These are phyloP conservation scores for Sebastes oblongus DNA, from an alignment of 2,797 vertebrate species.

Conservation along the genomic window DNA sequence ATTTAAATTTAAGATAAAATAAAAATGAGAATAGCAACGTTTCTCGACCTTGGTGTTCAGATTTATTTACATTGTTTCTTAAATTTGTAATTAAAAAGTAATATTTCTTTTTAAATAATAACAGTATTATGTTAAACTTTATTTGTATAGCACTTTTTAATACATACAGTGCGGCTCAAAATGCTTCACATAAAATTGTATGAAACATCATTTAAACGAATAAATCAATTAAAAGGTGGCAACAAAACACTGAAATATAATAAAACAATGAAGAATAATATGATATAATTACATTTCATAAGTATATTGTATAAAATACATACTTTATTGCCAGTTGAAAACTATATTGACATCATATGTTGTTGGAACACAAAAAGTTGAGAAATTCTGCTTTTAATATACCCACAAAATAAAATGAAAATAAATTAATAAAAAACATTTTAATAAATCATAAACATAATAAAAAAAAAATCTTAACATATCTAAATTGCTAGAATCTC, in stretches of 20 bases:
- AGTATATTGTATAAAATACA: background rate
- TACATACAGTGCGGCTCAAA: background rate
- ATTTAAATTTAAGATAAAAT: background rate
- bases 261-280: background rate
- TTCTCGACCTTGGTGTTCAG: background rate
- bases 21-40: background rate
- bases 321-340: background rate
- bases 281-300: background rate
- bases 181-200: background rate
- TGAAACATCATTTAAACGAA: background rate
- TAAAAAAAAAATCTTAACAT: background rate
- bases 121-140: background rate
- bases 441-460: background rate
- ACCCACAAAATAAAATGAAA: background rate
- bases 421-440: background rate
- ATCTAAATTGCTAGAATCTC: background rate
- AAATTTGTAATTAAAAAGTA: background rate
- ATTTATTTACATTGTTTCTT: background rate
- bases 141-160: background rate
- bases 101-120: background rate
- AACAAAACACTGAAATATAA: background rate
- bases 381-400: background rate
- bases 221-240: background rate
- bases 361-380: background rate
- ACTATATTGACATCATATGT: background rate